Conservation (phyloP, 1,140 invertebrate species). For the Drosophila truncata region DNA sequence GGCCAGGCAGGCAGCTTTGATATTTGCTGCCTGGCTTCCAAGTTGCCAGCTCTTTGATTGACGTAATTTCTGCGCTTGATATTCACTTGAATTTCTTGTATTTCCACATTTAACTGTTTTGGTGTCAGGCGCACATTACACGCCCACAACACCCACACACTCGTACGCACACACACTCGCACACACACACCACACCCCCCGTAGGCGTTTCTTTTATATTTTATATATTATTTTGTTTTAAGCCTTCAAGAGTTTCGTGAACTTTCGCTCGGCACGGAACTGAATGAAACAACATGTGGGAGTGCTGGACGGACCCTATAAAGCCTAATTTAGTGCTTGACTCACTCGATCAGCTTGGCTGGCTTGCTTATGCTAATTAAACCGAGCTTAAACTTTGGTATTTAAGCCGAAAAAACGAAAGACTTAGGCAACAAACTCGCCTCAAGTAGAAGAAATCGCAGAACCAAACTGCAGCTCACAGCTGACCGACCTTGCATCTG, state of each 20-base stretch:
- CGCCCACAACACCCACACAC: conserved; percentile 67
- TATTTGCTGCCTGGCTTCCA: conserved; percentile 61
- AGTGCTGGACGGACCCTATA: conserved; percentile 46
- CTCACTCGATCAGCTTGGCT: conserved; percentile 59
- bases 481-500: conserved; percentile 65
- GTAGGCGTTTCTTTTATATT: conserved; percentile 62
- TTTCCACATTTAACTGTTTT: conserved; percentile 83
- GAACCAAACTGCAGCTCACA: conserved; percentile 7
- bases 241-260: conserved; percentile 60
- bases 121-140: conserved; percentile 78
- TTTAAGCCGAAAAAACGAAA: conserved; percentile 60
- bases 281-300: conserved; percentile 38
- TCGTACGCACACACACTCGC: conserved; percentile 18
- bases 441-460: neutral
- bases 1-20: conserved; percentile 52
- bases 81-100: conserved; percentile 83
- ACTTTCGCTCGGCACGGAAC: conserved; percentile 69
- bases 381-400: conserved; percentile 66
- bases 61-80: conserved; percentile 83
- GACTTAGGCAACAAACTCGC: conserved; percentile 75
- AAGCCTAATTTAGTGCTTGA: conserved; percentile 46
- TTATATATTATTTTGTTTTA: conserved; percentile 59
- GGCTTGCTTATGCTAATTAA: conserved; percentile 69
- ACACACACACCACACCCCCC: conserved; percentile 36
- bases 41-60: conserved; percentile 75